phyloP scores from a whole-genome alignment of 1,140 invertebrate species.

The Doryteuthis pealeii region DNA sequence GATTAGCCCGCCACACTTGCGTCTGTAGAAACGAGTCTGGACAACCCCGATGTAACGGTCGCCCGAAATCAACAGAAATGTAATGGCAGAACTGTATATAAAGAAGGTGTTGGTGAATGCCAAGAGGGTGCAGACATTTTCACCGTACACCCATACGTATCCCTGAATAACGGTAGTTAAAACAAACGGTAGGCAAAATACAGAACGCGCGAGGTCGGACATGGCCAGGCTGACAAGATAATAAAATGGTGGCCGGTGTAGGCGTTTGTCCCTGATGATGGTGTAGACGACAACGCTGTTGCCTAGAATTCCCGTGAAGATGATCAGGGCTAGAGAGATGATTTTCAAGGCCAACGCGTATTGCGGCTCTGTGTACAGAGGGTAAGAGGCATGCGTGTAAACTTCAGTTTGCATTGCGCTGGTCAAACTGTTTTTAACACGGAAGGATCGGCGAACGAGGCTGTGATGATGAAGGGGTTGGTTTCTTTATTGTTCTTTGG shows the following conservation, averaged over 20 bases:
- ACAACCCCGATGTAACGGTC: conserved; percentile 49
- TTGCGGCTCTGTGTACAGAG: neutral
- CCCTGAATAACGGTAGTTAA: conserved; percentile 43
- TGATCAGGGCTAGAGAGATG: conserved; percentile 34
- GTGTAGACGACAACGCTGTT: conserved; percentile 44
- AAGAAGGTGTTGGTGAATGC: conserved; percentile 54
- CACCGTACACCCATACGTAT: conserved; percentile 43
- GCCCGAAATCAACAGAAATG: conserved; percentile 45
- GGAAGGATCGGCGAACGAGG: neutral
- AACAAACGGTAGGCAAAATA: conserved; percentile 51
- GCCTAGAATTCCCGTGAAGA: conserved; percentile 34
- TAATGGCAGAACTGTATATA: conserved; percentile 43
- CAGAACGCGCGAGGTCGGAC: conserved; percentile 44
- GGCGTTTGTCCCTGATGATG: conserved; percentile 39
- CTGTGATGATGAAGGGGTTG: neutral
- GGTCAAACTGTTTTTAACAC: neutral
- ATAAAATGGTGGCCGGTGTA: conserved; percentile 52
- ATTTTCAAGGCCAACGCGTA: conserved; percentile 21
- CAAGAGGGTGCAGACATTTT: conserved; percentile 43
- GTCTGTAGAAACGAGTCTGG: conserved; percentile 40
- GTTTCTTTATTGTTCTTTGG: neutral
- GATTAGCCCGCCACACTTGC: conserved; percentile 37
- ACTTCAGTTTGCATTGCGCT: conserved; percentile 4
- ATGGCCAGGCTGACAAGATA: conserved; percentile 49
- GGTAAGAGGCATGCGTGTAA: neutral